Base-by-base conservation (phyloP, 2,113 vertebrate species). In the Strigops habroptila region DNA sequence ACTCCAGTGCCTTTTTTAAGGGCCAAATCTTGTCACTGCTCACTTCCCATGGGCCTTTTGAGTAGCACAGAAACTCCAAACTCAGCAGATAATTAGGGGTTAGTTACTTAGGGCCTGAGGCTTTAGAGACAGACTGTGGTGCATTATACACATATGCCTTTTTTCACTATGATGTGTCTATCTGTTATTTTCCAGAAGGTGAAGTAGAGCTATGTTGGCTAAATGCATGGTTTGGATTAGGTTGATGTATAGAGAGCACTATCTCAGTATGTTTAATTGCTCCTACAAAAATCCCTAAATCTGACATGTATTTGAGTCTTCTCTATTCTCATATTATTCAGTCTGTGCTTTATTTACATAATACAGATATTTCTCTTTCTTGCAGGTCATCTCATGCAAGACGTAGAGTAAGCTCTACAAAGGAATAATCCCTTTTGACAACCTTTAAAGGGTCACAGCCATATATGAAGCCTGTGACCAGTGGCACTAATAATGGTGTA, bases 21-120 rank as follows among this genome's bases (percentile, higher is more conserved):
- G 83, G 80, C 86, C 89, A 91, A 82, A 92, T 79, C 83, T 82
- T 82, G 74, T 84, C 57, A 2, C 81, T 91, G 23, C 43, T 88
- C 92, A 78, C 92, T 96, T 95, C 95, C 89, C 68, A 41, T 78
- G 77, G 86, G 92, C 77, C 93, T 59, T 95, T 84, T 93, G 89
- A 96, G 94, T 23, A 44, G 92, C 83, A 68, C 33, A 81, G 92
- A 55, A 84, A 82, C 86, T 76, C 88, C 88, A 91, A 86, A 74
- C 82, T 82, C 86, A 65, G 28, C 63, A 46, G 83, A 95, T 96
- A 95, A 94, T 94, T 94, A 94, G 84, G 18, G 89, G 77, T 92
- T 92, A 86, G 86, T 89, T 88, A 79, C 83, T 91, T 81, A 77
- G 76, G 88, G 82, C 35, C 44, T 82, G 80, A 78, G 65, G 75